Conservation (phyloP, 2,888 invertebrate species). For the Morpho deidamia region DNA sequence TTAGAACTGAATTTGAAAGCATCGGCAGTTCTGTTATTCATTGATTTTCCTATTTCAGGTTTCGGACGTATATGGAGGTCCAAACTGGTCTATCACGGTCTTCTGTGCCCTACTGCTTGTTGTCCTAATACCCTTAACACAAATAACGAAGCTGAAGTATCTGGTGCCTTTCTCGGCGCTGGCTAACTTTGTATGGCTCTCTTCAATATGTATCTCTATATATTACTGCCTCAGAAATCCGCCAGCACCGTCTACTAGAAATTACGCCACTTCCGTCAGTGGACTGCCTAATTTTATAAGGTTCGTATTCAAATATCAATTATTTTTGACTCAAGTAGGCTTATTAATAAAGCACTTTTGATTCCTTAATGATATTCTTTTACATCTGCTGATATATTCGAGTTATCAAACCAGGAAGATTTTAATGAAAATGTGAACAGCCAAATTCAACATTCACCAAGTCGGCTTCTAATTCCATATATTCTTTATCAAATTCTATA, state of each 20-base stretch:
- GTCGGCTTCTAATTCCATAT: too few species aligned
- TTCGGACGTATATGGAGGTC: constrained; percentile 67
- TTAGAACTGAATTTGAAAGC: too few species aligned
- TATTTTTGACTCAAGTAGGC: background rate
- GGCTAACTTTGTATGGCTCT: constrained; percentile 90
- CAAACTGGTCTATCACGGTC: constrained; percentile 76
- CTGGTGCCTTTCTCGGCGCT: constrained; percentile 93
- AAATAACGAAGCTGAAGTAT: constrained; percentile 87
- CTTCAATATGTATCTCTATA: constrained; percentile 88
- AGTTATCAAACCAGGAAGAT: too few species aligned
- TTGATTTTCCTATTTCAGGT: constrained; percentile 57
- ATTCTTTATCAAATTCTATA: too few species aligned
- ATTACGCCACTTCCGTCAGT: constrained; percentile 67
- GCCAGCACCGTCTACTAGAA: constrained; percentile 55
- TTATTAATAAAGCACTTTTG: background rate
- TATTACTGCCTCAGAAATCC: constrained; percentile 86
- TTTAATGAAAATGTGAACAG: too few species aligned
- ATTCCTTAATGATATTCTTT: too few species aligned
- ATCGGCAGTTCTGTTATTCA: too few species aligned
- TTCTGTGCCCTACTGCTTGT: constrained; percentile 83
- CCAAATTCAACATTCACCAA: too few species aligned
- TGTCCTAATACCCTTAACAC: constrained; percentile 83
- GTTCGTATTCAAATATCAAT: constrained; percentile 32
- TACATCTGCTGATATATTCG: too few species aligned
- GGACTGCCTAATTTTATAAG: constrained; percentile 92